Conservation (phyloP, 2,888 invertebrate species). For the Augiades crinisus region DNA sequence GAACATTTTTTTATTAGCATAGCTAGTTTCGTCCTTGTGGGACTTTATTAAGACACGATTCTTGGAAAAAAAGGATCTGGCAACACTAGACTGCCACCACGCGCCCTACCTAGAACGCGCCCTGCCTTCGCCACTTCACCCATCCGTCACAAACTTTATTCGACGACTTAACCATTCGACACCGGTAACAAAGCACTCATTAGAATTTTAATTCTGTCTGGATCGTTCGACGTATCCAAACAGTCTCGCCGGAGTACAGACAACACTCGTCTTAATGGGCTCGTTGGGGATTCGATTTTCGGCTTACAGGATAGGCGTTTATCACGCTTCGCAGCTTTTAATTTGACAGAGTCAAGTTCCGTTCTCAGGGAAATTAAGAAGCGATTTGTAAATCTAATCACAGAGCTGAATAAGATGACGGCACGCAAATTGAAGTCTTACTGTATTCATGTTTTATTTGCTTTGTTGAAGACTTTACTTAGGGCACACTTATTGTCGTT, state of each 20-base stretch:
- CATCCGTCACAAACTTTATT: constrained; percentile 37
- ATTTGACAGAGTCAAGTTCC: background rate
- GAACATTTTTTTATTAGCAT: no score
- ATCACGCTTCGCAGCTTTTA: background rate
- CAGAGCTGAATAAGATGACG: background rate
- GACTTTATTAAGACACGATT: no score
- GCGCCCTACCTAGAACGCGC: constrained; percentile 50
- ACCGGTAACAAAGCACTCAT: constrained; percentile 25
- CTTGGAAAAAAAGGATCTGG: no score
- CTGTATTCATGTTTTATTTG: no score
- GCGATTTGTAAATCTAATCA: background rate
- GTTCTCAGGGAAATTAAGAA: background rate
- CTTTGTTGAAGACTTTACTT: no score
- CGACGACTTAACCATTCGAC: constrained; percentile 29
- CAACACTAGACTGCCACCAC: no score
- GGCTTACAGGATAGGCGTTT: background rate
- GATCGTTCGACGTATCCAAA: constrained; percentile 12
- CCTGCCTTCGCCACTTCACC: constrained; percentile 52
- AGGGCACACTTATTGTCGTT: no score
- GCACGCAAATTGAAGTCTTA: no score
- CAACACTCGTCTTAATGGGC: constrained; percentile 1
- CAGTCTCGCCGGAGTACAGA: constrained; percentile 3
- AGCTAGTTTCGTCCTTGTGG: no score
- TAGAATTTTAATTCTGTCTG: constrained; percentile 21
- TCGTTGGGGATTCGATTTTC: constrained; percentile 3